A percentile compares a stretch with the other conserved stretches of the same genome.
phyloP scores from a whole-genome alignment of 2,797 vertebrate species.

The Micromesistius poutassou region DNA sequence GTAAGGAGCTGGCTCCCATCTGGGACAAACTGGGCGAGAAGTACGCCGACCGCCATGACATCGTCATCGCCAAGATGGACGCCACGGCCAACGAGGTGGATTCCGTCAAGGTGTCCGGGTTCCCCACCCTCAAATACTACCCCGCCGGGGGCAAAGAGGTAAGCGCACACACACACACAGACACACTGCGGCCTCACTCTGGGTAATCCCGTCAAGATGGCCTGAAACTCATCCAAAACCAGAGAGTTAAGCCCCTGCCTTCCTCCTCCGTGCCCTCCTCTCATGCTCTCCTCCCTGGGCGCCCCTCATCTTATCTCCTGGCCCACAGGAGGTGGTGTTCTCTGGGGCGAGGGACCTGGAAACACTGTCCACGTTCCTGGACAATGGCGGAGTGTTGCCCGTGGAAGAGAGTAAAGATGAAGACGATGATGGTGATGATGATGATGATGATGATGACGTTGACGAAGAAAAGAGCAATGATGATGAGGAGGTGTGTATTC shows the following conservation, averaged over 20 bases:
- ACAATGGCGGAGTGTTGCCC: conserved; percentile 77
- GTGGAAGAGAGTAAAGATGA: conserved; percentile 47
- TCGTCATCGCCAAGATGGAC: conserved; percentile 88
- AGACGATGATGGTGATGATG: conserved; percentile 26
- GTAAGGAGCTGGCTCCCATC: conserved; percentile 79
- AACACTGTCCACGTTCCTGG: conserved; percentile 85
- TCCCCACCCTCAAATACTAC: conserved; percentile 86
- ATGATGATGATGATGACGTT: conserved; percentile 33
- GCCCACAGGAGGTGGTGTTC: conserved; percentile 77
- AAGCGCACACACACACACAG: conserved; percentile 2
- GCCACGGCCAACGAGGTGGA: conserved; percentile 85
- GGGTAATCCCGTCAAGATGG: no score
- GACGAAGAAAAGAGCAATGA: no score
- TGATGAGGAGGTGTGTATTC: conserved; percentile 42
- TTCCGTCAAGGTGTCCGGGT: conserved; percentile 71
- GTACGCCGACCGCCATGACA: conserved; percentile 77
- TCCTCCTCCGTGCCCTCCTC: neutral
- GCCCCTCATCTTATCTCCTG: neutral
- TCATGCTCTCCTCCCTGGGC: neutral
- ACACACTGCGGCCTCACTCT: no score
- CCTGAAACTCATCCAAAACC: neutral
- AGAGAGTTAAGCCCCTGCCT: neutral
- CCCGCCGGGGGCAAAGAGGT: conserved; percentile 83
- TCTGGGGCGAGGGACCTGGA: conserved; percentile 78
- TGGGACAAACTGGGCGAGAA: conserved; percentile 89